Base-by-base conservation (phyloP, 1,140 invertebrate genomes). In the Solen grandis region DNA sequence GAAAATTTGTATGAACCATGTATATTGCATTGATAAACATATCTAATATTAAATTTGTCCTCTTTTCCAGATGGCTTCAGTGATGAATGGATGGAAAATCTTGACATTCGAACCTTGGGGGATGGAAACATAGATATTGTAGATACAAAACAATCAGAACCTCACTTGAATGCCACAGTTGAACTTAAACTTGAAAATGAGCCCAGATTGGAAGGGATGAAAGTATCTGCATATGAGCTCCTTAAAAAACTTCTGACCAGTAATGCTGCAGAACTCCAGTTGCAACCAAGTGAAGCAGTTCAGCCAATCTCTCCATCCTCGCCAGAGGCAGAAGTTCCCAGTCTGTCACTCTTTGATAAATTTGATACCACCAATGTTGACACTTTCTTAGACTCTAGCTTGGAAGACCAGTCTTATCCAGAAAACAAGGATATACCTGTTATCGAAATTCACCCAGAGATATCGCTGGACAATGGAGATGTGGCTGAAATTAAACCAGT, bases 81-180 rank as follows among this genome's bases (percentile, higher is more conserved):
- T n/a, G 65, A 80, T 38, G 77, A 80, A 59, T 80, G 77, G 77
- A 80, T 80, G 77, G 77, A 80, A 60, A 72, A 66, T 13, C 25
- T 80, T 5, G 68, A 80, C 50, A 38, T 80, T 25, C 36, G 38
- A 36, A 25, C 55, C 19, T 50, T 80, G 19, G 38, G 72, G 29
- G 65, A 78, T 55, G 38, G 19, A 10, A 8, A 46, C 8, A 10
- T 46, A 19, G 41, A 46, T 19, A 46, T 46, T 8, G 19, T 19
- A 46, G 41, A 19, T 10, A 10, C 19, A 8, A 8, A 46, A 19
- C 41, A 10, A 46, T 46, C 41, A 46, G 41, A 46, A 10, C 8
- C 41, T 10, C 41, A 8, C 8, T 19, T 46, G 8, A 46, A 46
- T 10, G 41, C 41, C 19, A 46, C 41, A 10, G 41, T 46, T 46